These are phyloP conservation scores for Drosophila teissieri DNA, from an alignment of 1,140 invertebrate species.

Conservation along the genomic window DNA sequence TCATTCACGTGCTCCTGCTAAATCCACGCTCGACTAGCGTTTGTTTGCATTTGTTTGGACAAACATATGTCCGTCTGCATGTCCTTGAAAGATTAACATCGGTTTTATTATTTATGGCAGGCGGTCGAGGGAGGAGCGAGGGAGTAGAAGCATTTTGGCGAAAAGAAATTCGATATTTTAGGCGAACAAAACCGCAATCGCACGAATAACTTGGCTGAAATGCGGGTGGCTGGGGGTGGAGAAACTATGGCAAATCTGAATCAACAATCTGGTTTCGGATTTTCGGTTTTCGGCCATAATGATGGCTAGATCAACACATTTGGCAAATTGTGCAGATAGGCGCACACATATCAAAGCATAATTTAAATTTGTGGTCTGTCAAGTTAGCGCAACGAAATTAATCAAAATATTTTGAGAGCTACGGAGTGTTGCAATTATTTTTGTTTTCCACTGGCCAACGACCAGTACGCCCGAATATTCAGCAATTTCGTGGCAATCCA, in stretches of 20 bases:
- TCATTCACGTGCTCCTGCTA: slow-evolving; percentile 48
- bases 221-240: slow-evolving; percentile 9
- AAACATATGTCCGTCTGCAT: slow-evolving; percentile 45
- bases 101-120: slow-evolving; percentile 77
- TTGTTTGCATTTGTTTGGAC: slow-evolving; percentile 36
- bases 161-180: slow-evolving; percentile 57
- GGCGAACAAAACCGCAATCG: slow-evolving; percentile 57
- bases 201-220: slow-evolving; percentile 46
- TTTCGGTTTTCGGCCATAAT: slow-evolving; percentile 19
- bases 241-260: slow-evolving; percentile 6
- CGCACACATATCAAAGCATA: slow-evolving; percentile 35
- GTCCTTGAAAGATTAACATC: slow-evolving; percentile 65
- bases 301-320: slow-evolving; percentile 25
- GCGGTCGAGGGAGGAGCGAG: not conserved
- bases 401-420: slow-evolving; percentile 34
- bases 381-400: slow-evolving; percentile 41
- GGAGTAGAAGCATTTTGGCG: slow-evolving; percentile 2
- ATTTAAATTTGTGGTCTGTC: slow-evolving; percentile 55
- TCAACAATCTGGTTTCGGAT: slow-evolving; percentile 24
- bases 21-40: slow-evolving; percentile 36
- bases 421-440: slow-evolving; percentile 24
- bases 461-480: not conserved
- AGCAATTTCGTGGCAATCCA: slow-evolving; percentile 20
- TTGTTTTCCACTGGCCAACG: not conserved
- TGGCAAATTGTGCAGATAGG: slow-evolving; percentile 31